Evolutionary conservation across 2,113 vertebrate species (phyloP).

Genomic region (Eublepharis macularius): DNA sequence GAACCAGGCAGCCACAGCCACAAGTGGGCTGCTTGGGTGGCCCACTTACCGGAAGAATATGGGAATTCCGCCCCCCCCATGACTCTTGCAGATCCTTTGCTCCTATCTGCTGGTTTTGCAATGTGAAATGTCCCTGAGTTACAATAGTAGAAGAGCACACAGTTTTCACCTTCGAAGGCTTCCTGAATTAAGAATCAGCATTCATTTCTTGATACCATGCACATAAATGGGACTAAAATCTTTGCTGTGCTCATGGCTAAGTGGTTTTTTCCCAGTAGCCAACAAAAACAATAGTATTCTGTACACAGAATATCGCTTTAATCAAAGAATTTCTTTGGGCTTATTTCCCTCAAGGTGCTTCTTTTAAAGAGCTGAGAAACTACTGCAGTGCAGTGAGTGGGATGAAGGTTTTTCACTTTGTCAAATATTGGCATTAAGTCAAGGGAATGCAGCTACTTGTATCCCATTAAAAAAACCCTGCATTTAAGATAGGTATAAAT

Average conservation of each 20-base stretch:
- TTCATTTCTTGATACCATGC: too few species aligned
- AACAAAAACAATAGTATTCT: neutral
- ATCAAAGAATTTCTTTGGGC: too few species aligned
- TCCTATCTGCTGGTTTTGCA: too few species aligned
- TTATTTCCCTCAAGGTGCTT: neutral
- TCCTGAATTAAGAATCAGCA: too few species aligned
- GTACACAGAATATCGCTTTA: neutral
- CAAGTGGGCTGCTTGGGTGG: too few species aligned
- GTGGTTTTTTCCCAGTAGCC: neutral
- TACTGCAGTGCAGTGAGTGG: neutral
- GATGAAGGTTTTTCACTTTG: neutral
- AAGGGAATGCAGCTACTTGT: neutral
- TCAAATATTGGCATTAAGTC: neutral
- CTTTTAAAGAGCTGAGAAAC: neutral
- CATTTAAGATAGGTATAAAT: neutral
- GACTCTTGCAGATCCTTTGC: too few species aligned
- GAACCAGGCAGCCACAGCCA: too few species aligned
- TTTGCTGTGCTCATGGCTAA: neutral
- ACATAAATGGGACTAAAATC: neutral
- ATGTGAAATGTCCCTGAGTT: too few species aligned
- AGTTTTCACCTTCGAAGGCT: neutral
- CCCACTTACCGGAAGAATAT: too few species aligned
- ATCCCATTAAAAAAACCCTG: neutral
- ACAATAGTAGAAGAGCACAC: neutral
- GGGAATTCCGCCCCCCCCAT: too few species aligned